Evolutionary conservation across 2,113 vertebrate genomes (phyloP).

Genomic region (Tor tambroides): DNA sequence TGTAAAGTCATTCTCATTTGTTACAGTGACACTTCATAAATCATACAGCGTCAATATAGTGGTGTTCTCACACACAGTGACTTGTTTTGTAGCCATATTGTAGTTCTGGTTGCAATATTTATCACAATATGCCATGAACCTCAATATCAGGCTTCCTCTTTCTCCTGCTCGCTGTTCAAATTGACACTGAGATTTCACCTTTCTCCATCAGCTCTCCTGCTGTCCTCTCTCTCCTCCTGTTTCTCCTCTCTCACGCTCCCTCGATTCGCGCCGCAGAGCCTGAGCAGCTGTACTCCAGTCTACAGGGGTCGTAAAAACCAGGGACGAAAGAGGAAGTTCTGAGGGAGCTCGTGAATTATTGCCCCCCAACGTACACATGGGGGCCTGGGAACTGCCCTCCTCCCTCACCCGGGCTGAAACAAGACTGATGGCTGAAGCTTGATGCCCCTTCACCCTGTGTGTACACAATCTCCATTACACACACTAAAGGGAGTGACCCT

Average conservation of each 20-base stretch:
- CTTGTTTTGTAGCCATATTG: neutral
- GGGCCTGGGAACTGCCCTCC: conserved; percentile 76
- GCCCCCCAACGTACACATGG: conserved; percentile 72
- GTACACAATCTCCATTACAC: conserved; percentile 60
- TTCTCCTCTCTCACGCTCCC: conserved; percentile 60
- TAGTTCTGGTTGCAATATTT: neutral
- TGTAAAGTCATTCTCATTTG: neutral
- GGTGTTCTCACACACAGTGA: neutral
- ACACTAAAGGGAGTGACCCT: conserved; percentile 27
- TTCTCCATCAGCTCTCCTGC: conserved; percentile 60
- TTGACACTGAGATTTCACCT: conserved; percentile 59
- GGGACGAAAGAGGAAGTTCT: conserved; percentile 79
- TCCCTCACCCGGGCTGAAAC: conserved; percentile 66
- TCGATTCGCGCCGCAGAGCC: conserved; percentile 53
- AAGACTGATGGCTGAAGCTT: conserved; percentile 21
- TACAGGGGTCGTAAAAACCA: conserved; percentile 75
- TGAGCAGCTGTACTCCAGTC: conserved; percentile 76
- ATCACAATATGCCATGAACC: conserved; percentile 29
- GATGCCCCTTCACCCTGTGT: conserved; percentile 43
- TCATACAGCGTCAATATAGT: neutral
- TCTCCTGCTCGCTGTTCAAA: conserved; percentile 25
- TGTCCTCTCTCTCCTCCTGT: conserved; percentile 49
- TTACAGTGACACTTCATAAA: neutral
- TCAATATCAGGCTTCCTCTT: conserved; percentile 30
- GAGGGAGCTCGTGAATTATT: conserved; percentile 79